phyloP scores from a whole-genome alignment of 2,888 invertebrate species.

The Gari tellinella region DNA sequence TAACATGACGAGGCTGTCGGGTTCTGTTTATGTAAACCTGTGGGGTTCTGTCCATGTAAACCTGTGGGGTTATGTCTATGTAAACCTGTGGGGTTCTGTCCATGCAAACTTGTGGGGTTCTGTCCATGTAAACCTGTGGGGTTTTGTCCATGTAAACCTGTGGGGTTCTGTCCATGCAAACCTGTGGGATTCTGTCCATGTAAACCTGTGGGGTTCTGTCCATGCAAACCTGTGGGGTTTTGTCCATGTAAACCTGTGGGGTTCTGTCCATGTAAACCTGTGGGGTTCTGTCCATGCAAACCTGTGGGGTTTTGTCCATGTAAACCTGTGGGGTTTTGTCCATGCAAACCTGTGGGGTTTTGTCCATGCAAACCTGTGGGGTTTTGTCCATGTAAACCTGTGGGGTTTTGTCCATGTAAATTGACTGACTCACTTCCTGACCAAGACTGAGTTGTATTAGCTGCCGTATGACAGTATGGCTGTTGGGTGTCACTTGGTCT shows the following conservation, averaged over 20 bases:
- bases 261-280: neutral
- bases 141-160: neutral
- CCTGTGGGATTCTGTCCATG: neutral
- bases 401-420: neutral
- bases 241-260: neutral
- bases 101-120: neutral
- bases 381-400: neutral
- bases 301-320: neutral
- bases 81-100: no score
- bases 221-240: neutral
- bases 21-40: neutral
- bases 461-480: no score
- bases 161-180: no score
- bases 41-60: neutral
- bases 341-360: no score
- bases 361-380: neutral
- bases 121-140: neutral
- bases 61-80: no score
- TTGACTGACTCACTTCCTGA: neutral
- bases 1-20: conserved; percentile 5
- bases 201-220: no score
- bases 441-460: neutral
- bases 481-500: no score
- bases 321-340: neutral
- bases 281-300: no score